These are phyloP conservation scores for Plectus sambesii DNA, from an alignment of 1,140 invertebrate genomes.

Conservation along the genomic window DNA sequence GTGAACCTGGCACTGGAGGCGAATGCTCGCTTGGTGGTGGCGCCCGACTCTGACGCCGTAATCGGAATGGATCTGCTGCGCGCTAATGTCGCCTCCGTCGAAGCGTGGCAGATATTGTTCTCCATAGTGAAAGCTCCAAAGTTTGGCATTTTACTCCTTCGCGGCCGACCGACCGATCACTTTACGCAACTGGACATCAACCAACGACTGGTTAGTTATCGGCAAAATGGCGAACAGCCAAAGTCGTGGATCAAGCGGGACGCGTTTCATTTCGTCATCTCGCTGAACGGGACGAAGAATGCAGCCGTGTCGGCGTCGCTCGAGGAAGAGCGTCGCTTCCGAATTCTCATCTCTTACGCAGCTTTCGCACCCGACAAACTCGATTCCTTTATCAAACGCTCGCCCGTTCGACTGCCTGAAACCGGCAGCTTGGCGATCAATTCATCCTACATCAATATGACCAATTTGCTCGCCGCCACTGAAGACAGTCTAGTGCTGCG, in stretches of 20 bases:
- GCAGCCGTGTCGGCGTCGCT: constrained; percentile 4
- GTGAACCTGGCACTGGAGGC: constrained; percentile 26
- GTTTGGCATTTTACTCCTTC: constrained; percentile 30
- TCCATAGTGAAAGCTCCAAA: constrained; percentile 29
- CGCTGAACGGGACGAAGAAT: constrained; percentile 8
- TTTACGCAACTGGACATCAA: constrained; percentile 39
- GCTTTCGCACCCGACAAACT: constrained; percentile 14
- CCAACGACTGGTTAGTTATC: constrained; percentile 19
- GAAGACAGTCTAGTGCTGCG: constrained; percentile 25
- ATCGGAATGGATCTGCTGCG: constrained; percentile 35
- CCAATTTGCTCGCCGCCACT: constrained; percentile 11
- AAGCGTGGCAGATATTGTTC: constrained; percentile 21
- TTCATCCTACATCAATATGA: constrained; percentile 24
- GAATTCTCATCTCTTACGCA: constrained; percentile 32
- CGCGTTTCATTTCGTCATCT: constrained; percentile 34
- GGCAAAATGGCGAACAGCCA: constrained; percentile 16
- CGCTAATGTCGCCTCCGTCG: constrained; percentile 19
- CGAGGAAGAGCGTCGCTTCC: constrained; percentile 30
- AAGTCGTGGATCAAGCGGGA: constrained; percentile 32
- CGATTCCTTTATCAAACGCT: constrained; percentile 14
- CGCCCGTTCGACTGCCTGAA: constrained; percentile 10
- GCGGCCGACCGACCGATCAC: constrained; percentile 12
- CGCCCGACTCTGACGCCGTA: constrained; percentile 27
- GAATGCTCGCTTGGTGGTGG: constrained; percentile 31
- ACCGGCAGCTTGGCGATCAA: constrained; percentile 22